These are phyloP conservation scores for Cosmia trapezina DNA, from an alignment of 2,888 invertebrate species.

Conservation along the genomic window DNA sequence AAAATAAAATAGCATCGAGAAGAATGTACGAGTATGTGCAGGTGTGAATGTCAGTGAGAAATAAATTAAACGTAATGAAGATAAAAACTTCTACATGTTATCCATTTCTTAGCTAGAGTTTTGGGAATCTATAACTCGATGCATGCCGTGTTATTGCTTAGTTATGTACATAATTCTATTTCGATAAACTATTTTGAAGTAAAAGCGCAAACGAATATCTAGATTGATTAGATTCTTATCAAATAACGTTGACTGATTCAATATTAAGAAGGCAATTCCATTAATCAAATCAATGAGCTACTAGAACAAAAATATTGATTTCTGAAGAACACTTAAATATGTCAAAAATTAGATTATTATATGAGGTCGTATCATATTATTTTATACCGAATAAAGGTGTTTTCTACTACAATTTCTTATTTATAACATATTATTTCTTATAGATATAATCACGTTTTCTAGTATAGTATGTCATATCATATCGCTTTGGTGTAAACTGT, in stretches of 20 bases:
- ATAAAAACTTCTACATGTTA: neutral
- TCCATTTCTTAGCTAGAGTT: neutral
- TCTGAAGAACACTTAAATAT: neutral
- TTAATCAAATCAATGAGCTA: slow-evolving; percentile 10
- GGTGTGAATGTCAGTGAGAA: no score
- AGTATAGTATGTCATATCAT: no score
- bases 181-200: neutral
- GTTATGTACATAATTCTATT: neutral
- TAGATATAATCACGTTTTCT: neutral
- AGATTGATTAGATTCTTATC: slow-evolving; percentile 16
- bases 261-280: slow-evolving; percentile 9
- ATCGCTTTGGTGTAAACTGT: no score
- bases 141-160: neutral
- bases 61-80: neutral
- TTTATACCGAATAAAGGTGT: neutral
- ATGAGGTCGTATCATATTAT: neutral
- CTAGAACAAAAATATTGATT: slow-evolving; percentile 13
- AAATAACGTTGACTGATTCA: slow-evolving; percentile 19
- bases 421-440: neutral
- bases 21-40: neutral
- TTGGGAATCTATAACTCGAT: neutral
- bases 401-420: neutral
- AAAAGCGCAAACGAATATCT: neutral
- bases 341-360: neutral
- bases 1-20: neutral